phyloP scores from a whole-genome alignment of 2,888 invertebrate genomes.

The Lochmaea crataegi region DNA sequence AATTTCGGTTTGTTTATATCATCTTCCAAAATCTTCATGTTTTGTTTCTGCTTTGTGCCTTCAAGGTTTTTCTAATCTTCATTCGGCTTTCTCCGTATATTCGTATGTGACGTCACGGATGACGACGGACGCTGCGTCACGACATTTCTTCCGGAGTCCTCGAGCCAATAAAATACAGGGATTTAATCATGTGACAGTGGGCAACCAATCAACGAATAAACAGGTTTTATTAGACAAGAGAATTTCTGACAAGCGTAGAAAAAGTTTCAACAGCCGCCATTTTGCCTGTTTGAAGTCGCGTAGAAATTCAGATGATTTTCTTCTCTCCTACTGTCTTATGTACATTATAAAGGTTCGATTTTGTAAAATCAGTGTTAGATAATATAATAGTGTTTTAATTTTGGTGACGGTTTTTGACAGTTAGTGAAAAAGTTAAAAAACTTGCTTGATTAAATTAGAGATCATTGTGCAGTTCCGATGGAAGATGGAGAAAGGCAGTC shows the following conservation, averaged over 20 bases:
- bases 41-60: conserved; percentile 27
- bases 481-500: conserved; percentile 80
- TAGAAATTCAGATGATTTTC: conserved; percentile 80
- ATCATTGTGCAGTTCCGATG: conserved; percentile 79
- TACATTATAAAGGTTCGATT: conserved; percentile 62
- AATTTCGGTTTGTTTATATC: conserved; percentile 15
- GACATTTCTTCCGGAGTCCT: conserved; percentile 61
- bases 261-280: conserved; percentile 97
- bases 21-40: conserved; percentile 24
- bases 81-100: conserved; percentile 44
- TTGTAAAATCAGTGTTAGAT: conserved; percentile 61
- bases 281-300: conserved; percentile 86
- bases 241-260: conserved; percentile 94
- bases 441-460: conserved; percentile 74
- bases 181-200: conserved; percentile 66
- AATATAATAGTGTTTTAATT: conserved; percentile 59
- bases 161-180: conserved; percentile 62
- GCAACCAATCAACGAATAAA: conserved; percentile 63
- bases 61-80: conserved; percentile 32
- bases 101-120: conserved; percentile 60
- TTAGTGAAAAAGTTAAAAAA: conserved; percentile 70
- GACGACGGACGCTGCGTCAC: conserved; percentile 64
- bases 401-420: conserved; percentile 63
- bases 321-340: conserved; percentile 72
- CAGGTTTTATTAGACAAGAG: conserved; percentile 67